Base-by-base conservation (phyloP, 64 coral and sea anemone species). In the Anthopleura sola region DNA sequence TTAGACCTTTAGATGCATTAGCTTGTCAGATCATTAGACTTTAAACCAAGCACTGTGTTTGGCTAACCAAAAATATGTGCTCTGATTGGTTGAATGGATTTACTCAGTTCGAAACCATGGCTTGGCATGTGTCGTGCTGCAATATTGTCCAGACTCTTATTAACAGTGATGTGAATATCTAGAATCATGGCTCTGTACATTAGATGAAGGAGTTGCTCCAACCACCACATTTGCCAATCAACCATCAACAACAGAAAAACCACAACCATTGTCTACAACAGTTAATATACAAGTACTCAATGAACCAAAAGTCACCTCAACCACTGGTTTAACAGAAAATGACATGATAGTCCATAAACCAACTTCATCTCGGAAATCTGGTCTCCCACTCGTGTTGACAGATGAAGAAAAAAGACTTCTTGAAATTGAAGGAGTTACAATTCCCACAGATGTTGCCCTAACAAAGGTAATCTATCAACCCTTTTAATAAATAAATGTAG, bases 381-480 rank as follows among this genome's bases (percentile, higher is more conserved):
- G 76, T 23, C 76, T 79, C 47, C 76, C 76, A 21, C 44, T 94
- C 20, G 83, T 94, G 28, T 86, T 98, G 40, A 81, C 81, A 40
- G 54, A 83, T 17, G 96, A 98, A 51, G 96, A 98, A 39, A 49
- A 91, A 76, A 91, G 53, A 85, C 74, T 98, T 24, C 80, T 98
- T 23, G 56, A 84, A 34, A 55, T 60, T 5, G 96, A 98, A 62
- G 92, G 96, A 7, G 86, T 94, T 23, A n/a, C 78, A 49, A 55
- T 98, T 49, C 96, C 96, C 0, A 94, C 92, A 48, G 87, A 94
- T 36, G 88, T 94, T 74, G 84, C 96, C 24, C 46, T 98, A 28
- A 98, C 96, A 29, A 98, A 98, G 87, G 95, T 98, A 53, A 53
- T 17, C 50, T 53, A 53, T 15, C 50, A 53, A 14, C 14, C 11